Conservation (phyloP, 2,797 vertebrate species). For the Anguilla pacifica region DNA sequence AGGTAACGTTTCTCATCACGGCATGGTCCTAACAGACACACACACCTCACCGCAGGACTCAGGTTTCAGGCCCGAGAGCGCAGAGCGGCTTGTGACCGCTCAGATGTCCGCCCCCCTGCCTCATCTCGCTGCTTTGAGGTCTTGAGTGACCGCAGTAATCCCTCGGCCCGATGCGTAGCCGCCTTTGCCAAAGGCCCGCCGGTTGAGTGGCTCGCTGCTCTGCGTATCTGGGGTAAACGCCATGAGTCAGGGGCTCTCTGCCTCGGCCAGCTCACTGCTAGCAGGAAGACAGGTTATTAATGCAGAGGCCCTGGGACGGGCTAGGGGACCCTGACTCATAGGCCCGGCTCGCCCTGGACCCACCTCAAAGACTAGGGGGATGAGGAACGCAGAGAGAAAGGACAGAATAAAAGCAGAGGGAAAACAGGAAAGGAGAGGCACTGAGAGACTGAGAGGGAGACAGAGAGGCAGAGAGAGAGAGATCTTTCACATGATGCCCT, state of each 20-base stretch:
- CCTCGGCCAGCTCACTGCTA: background rate
- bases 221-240: background rate
- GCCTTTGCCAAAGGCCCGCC: background rate
- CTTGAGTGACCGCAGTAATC: background rate
- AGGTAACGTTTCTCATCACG: background rate
- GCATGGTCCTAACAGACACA: background rate
- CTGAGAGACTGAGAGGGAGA: too few species aligned
- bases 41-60: background rate
- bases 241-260: background rate
- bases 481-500: background rate
- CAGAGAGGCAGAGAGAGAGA: background rate
- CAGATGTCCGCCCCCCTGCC: background rate
- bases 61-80: background rate
- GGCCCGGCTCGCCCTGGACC: background rate
- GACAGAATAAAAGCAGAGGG: background rate
- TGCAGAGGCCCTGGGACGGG: background rate
- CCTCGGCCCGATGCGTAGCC: background rate
- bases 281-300: constrained; percentile 12
- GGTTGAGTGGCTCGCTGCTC: background rate
- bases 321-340: background rate
- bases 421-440: constrained; percentile 32
- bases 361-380: background rate
- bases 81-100: background rate
- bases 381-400: background rate
- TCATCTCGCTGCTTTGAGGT: background rate